Base-by-base conservation (phyloP, 2,113 vertebrate genomes). In the Tetraodon nigroviridis region DNA sequence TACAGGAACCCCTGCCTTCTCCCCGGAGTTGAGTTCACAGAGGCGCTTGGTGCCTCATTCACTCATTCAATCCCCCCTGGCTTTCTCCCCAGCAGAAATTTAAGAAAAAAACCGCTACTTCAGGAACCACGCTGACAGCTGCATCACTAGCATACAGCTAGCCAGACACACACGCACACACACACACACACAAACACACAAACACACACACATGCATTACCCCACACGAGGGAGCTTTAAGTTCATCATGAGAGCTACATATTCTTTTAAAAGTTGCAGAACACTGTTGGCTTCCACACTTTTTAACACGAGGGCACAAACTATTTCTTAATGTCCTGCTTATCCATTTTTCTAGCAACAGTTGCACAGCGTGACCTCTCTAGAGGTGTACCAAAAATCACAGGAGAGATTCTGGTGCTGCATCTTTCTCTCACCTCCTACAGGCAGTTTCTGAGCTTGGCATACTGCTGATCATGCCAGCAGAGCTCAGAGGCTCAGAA, bases 1-100 rank as follows among this genome's bases (percentile, higher is more conserved):
- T 90, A 88, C 83, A 90, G 90, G 90, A 89, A 76, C 80, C 58
- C 86, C 72, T 74, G 67, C 72, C 84, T 78, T 89, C 85, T 86
- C 91, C 84, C 88, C 58, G 54, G 78, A 56, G 64, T 75, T 66
- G 84, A 73, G 71, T 84, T 81, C 81, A 83, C 83, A 76, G 76
- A 87, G 76, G 60, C 75, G 79, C 82, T 79, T 44, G 66, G 80
- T 80, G 76, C 76, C 79, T 83, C 79, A 58, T 80, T 87, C 80
- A 68, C 78, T 79, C 86, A 78, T 77, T 79, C 79, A 80, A 80
- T 83, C 82, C 89, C 89, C 75, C 84, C 69, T n/a, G 77, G 84
- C 53, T 40, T 67, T 79, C 77, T 50, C 73, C 85, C 72, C 77
- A 81, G 66, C 58, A 85, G 75, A 85, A 79, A 88, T 82, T 82